Conservation (phyloP, 2,888 invertebrate genomes). For the Nomada fucata region DNA sequence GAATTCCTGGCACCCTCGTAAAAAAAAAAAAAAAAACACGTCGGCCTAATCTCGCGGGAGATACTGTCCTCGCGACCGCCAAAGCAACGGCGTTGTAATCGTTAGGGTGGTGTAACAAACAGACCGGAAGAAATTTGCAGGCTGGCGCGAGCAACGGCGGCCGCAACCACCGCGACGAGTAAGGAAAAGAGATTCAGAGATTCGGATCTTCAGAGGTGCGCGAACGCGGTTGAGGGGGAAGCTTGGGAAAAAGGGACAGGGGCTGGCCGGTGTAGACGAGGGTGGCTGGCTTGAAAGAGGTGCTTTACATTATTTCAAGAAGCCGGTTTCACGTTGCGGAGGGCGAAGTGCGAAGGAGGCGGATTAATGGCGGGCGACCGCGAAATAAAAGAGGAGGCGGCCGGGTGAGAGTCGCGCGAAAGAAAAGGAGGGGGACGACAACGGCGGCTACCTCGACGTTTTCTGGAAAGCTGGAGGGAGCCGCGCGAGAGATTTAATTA, state of each 20-base stretch:
- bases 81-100: constrained; percentile 59
- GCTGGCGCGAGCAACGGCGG: constrained; percentile 31
- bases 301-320: constrained; percentile 75
- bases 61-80: constrained; percentile 47
- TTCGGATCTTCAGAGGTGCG: constrained; percentile 61
- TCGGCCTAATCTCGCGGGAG: constrained; percentile 56
- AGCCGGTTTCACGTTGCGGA: constrained; percentile 54
- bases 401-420: constrained; percentile 34
- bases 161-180: constrained; percentile 41
- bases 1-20: constrained; percentile 18
- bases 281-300: constrained; percentile 68
- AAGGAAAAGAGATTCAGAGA: constrained; percentile 50
- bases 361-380: constrained; percentile 56
- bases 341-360: constrained; percentile 48
- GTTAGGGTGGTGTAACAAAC: constrained; percentile 62
- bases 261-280: constrained; percentile 54
- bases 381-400: constrained; percentile 35
- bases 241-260: constrained; percentile 48
- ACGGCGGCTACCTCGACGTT: constrained; percentile 6
- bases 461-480: constrained; percentile 30
- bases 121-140: constrained; percentile 56
- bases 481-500: constrained; percentile 68
- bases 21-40: not conserved
- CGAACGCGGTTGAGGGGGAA: constrained; percentile 35
- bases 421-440: constrained; percentile 19